Evolutionary conservation across 2,113 vertebrate species (phyloP), one percentile per base, ranked within the genome.

Genomic region (Sitta europaea): DNA sequence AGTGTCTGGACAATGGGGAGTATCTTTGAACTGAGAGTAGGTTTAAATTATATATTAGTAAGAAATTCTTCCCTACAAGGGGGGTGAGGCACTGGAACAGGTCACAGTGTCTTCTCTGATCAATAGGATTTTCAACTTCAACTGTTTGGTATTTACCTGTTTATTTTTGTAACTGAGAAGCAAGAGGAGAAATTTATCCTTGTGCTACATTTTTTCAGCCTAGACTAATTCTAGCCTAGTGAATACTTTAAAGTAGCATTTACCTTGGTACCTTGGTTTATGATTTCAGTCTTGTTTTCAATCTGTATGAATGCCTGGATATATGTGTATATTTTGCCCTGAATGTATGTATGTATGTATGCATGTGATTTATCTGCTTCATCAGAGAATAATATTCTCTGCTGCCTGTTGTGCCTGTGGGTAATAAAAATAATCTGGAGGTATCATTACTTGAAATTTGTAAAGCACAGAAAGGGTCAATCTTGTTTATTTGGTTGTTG

Each of bases 91-190:
- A 22, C 9, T 38, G 53, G 21, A 25, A 6, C 16, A 59, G 28
- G 10, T 71, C n/a, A 54, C 31, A 88, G 23, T 42, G 23, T 42
- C 75, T 94, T 91, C 28, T 29, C 28, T 87, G 72, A 81, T 80
- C 12, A 2, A 67, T 70, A 71, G 51, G 51, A 83, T 92, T 87
- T 95, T 75, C 61, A 81, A 58, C 16, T 86, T n/a, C 59, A 79
- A 10, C 42, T 91, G 22, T 81, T 87, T 80, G 19, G 6, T 75
- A 54, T 59, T 65, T 81, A 54, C 55, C 54, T 2, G 0, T 50
- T 78, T n/a, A 72, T 43, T 95, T 92, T 66, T 86, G 53, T 90
- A 90, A 88, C 29, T 70, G 20, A 96, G 61, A 84, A 92, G 65
- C 21, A 62, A 62, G 7, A 72, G 8, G 6, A 95, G 35, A 21